phyloP scores from a whole-genome alignment of 1,140 invertebrate species.

The Yoshiicerus persimilis region DNA sequence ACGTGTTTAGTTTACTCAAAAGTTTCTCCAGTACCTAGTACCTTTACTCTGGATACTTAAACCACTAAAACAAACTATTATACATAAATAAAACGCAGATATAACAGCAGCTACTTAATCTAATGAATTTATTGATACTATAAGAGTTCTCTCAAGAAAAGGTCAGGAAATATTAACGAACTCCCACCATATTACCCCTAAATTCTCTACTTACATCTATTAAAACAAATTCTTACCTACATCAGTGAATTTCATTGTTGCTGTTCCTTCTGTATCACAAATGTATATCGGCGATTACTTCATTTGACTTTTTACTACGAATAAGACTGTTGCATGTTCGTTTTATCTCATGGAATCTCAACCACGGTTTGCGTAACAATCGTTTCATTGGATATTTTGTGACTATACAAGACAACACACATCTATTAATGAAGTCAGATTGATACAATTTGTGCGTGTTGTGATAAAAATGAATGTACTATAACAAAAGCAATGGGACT shows the following conservation, averaged over 20 bases:
- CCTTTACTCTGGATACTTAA: background rate
- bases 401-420: background rate
- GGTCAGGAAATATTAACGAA: background rate
- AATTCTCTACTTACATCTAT: background rate
- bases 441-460: background rate
- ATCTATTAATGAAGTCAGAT: background rate
- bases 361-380: background rate
- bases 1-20: background rate
- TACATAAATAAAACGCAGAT: background rate
- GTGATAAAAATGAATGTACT: background rate
- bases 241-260: background rate
- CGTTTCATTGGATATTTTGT: background rate
- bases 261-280: background rate
- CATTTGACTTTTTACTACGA: background rate
- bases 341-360: background rate
- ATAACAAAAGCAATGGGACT: background rate
- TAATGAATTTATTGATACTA: constrained; percentile 9
- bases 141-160: background rate
- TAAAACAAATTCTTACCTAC: background rate
- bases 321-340: background rate
- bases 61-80: background rate
- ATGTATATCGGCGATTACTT: too few species aligned
- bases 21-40: background rate
- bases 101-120: background rate
- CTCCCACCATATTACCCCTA: background rate